Conservation (phyloP, 2,888 invertebrate genomes). For the Thelaira solivaga region DNA sequence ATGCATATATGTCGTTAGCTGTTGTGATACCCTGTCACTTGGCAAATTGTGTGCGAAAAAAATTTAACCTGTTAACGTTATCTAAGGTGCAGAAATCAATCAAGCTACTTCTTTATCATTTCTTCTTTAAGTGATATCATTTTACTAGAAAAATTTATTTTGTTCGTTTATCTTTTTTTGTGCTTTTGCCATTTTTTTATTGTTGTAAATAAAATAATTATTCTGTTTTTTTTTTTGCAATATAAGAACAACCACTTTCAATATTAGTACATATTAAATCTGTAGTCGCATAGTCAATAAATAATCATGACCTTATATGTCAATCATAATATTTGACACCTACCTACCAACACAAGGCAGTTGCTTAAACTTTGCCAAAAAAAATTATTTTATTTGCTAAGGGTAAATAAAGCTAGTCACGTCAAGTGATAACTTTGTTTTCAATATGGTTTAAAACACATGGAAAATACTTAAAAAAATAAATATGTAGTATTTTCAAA, state of each 20-base stretch:
- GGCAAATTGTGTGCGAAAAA: constrained; percentile 24
- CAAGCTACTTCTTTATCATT: constrained; percentile 62
- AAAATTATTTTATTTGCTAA: background rate
- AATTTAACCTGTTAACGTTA: constrained; percentile 26
- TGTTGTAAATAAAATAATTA: constrained; percentile 32
- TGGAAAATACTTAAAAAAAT: too few relatives aligned
- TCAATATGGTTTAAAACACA: too few relatives aligned
- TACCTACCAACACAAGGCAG: constrained; percentile 31
- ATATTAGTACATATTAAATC: background rate
- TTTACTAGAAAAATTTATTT: too few relatives aligned
- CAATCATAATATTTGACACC: constrained; percentile 51
- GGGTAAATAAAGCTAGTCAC: background rate
- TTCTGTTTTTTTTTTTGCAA: background rate
- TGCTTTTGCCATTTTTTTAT: constrained; percentile 27
- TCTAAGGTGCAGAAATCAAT: constrained; percentile 60
- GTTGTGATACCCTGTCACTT: constrained; percentile 20
- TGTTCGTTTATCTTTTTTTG: background rate
- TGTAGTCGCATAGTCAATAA: background rate
- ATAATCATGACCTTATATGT: constrained; percentile 57
- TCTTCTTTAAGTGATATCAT: constrained; percentile 57
- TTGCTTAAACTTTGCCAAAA: constrained; percentile 4
- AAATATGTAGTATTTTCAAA: too few relatives aligned
- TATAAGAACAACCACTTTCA: background rate
- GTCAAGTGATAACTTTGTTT: background rate
- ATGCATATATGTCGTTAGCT: constrained; percentile 72